Evolutionary conservation across 2,113 vertebrate genomes (phyloP).

Genomic region (Epinephelus cyanopodus): DNA sequence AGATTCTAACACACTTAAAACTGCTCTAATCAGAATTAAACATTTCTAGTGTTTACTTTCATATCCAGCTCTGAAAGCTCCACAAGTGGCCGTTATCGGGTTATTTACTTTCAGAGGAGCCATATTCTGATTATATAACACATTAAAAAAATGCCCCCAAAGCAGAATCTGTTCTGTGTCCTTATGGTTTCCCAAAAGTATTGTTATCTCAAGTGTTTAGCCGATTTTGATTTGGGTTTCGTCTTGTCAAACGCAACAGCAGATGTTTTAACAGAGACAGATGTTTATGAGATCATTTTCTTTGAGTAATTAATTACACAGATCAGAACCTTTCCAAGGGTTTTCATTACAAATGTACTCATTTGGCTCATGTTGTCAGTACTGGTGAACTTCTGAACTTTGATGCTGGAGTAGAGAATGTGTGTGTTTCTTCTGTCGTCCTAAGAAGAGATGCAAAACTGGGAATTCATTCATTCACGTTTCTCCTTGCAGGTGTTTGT

Average conservation of each 20-base stretch:
- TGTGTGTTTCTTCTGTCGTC: not conserved
- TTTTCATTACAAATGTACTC: slow-evolving; percentile 18
- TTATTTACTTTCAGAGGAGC: not conserved
- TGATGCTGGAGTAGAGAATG: not conserved
- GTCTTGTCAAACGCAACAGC: slow-evolving; percentile 24
- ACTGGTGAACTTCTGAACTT: slow-evolving; percentile 25
- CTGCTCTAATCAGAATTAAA: slow-evolving; percentile 1
- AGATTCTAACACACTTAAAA: not conserved
- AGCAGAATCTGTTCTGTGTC: not conserved
- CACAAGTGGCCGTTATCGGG: not conserved
- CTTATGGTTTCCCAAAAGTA: slow-evolving; percentile 4
- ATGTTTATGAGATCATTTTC: slow-evolving; percentile 57
- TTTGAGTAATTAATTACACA: slow-evolving; percentile 27
- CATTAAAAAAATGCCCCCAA: not conserved
- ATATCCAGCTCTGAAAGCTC: slow-evolving; percentile 1
- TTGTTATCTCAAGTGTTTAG: not conserved
- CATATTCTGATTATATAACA: slow-evolving; percentile 8
- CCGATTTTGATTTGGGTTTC: slow-evolving; percentile 4
- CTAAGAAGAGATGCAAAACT: slow-evolving; percentile 11
- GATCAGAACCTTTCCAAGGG: not conserved
- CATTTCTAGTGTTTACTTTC: not conserved
- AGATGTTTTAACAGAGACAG: slow-evolving; percentile 51
- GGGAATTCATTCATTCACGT: slow-evolving; percentile 5
- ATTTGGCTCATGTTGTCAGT: not conserved
- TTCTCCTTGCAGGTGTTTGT: slow-evolving; percentile 34